A percentile compares a stretch with the other conserved stretches of the same genome.
These are phyloP conservation scores for Phymastichus coffea DNA, from an alignment of 1,140 invertebrate genomes.

Conservation along the genomic window DNA sequence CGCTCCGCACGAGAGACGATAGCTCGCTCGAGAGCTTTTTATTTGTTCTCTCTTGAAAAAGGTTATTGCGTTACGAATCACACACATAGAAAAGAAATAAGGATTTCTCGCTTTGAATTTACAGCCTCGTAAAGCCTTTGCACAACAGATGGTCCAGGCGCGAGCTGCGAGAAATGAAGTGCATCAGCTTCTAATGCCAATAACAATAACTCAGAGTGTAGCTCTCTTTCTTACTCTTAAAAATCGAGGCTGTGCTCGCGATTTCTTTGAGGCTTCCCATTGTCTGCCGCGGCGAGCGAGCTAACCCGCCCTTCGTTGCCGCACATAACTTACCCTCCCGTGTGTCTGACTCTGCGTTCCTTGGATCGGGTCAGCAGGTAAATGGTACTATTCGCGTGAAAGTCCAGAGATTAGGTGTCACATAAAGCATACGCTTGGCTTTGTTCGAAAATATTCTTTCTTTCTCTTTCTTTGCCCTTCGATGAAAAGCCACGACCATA, in stretches of 20 bases:
- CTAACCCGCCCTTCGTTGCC: slow-evolving; percentile 31
- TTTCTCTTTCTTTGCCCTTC: no score
- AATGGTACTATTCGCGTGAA: slow-evolving; percentile 1
- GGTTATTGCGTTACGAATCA: slow-evolving; percentile 18
- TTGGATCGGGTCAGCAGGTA: slow-evolving; percentile 12
- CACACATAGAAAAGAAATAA: slow-evolving; percentile 19
- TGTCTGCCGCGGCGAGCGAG: slow-evolving; percentile 30
- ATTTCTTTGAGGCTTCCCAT: slow-evolving; percentile 1
- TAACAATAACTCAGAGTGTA: slow-evolving; percentile 21
- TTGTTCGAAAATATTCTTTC: slow-evolving; percentile 32
- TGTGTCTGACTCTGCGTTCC: background rate
- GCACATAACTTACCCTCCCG: slow-evolving; percentile 34
- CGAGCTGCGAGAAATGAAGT: background rate
- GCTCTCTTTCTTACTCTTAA: background rate
- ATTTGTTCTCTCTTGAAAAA: no score
- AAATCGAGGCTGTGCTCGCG: background rate
- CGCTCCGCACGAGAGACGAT: no score
- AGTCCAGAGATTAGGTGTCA: slow-evolving; percentile 43
- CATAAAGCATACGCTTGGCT: slow-evolving; percentile 39
- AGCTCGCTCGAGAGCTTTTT: no score
- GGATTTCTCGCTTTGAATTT: slow-evolving; percentile 22
- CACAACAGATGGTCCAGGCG: slow-evolving; percentile 13
- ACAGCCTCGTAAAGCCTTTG: slow-evolving; percentile 26
- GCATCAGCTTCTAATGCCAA: slow-evolving; percentile 17
- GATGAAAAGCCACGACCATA: no score